These are phyloP conservation scores for Carassius carassius DNA, from an alignment of 2,113 vertebrate species.

Conservation along the genomic window DNA sequence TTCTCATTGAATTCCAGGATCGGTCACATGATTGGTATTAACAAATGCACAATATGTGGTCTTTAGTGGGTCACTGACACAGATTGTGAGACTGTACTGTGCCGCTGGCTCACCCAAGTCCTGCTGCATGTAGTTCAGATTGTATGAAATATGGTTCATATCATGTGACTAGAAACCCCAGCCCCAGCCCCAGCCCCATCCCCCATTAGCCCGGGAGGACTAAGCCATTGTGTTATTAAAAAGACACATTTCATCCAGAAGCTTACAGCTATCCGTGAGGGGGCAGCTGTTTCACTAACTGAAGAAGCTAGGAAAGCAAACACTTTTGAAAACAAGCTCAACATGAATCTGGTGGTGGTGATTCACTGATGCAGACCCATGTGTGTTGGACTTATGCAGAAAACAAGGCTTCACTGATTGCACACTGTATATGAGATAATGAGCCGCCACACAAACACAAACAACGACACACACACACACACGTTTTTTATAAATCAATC, in stretches of 20 bases:
- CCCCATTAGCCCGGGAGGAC: not conserved
- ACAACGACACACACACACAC: not conserved
- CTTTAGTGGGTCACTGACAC: constrained; percentile 26
- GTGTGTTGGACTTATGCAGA: not conserved
- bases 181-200: not conserved
- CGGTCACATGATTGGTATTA: constrained; percentile 4
- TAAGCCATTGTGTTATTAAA: constrained; percentile 30
- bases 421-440: not conserved
- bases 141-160: constrained; percentile 28
- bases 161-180: not conserved
- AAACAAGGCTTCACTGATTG: not conserved
- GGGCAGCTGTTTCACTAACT: constrained; percentile 24
- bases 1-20: not conserved
- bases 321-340: not conserved
- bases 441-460: not conserved
- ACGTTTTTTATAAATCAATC: too few species aligned
- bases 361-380: not conserved
- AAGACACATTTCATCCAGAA: constrained; percentile 1
- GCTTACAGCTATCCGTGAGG: constrained; percentile 7
- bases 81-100: not conserved
- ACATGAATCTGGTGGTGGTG: not conserved
- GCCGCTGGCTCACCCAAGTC: constrained; percentile 1
- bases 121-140: not conserved
- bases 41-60: not conserved
- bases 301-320: constrained; percentile 5